phyloP scores from a whole-genome alignment of 2,888 invertebrate species.

The Loripinus fragilis region DNA sequence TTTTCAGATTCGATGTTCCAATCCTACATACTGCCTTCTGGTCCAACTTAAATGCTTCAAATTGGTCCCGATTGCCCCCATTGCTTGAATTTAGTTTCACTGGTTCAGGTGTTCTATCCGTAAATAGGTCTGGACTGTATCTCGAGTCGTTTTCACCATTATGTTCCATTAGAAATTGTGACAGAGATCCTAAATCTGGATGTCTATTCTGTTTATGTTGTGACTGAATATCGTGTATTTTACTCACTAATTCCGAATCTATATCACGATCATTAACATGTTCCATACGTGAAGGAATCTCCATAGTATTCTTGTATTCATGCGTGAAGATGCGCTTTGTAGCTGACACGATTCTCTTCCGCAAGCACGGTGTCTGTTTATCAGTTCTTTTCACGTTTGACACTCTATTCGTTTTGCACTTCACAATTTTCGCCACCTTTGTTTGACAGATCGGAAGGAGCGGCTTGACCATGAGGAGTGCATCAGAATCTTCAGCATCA shows the following conservation, averaged over 20 bases:
- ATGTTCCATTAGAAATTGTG: neutral
- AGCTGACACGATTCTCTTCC: neutral
- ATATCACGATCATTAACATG: neutral
- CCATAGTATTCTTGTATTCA: no score
- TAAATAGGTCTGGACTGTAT: neutral
- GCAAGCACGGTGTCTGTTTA: neutral
- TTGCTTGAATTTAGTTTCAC: neutral
- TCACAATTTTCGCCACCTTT: neutral
- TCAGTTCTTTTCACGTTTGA: neutral
- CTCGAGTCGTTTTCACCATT: neutral
- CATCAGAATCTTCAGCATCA: neutral
- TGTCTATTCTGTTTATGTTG: neutral
- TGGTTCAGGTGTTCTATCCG: neutral
- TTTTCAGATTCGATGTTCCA: neutral
- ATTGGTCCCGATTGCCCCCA: neutral
- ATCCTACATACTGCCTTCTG: neutral
- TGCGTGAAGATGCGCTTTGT: neutral
- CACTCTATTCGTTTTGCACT: neutral
- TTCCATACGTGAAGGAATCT: no score
- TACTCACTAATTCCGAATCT: neutral
- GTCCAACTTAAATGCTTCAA: neutral
- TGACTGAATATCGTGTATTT: neutral
- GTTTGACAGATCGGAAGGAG: neutral
- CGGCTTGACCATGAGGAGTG: neutral
- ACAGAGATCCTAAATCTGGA: neutral